These are phyloP conservation scores for Drosophila peninsularis DNA, from an alignment of 2,888 invertebrate genomes.

Conservation along the genomic window DNA sequence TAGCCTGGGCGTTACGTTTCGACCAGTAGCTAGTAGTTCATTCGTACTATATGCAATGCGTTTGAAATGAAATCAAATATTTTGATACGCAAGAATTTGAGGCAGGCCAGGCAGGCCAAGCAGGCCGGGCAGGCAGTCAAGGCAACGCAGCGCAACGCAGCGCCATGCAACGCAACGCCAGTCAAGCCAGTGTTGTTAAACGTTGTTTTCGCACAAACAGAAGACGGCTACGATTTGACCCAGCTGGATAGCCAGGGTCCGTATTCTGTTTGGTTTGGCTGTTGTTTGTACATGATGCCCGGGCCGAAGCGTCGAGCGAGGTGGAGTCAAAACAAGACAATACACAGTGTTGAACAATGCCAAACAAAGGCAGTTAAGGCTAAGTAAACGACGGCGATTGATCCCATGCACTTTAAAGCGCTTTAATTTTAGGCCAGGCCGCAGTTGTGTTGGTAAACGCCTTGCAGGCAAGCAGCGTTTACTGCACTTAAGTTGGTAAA, in stretches of 20 bases:
- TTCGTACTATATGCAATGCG: constrained; percentile 37
- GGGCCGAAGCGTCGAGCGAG: constrained; percentile 25
- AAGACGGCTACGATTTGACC: constrained; percentile 22
- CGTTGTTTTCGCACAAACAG: constrained; percentile 9
- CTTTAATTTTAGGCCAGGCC: too few species aligned
- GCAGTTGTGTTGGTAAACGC: not conserved
- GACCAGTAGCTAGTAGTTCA: constrained; percentile 9
- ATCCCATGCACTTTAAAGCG: not conserved
- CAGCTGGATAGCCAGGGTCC: constrained; percentile 5
- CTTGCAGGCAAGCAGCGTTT: not conserved
- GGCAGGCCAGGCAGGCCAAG: constrained; percentile 7
- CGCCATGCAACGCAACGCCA: too few species aligned
- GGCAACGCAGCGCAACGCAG: not conserved
- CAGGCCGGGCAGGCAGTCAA: not conserved
- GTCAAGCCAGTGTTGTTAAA: constrained; percentile 19
- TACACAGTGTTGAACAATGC: constrained; percentile 20
- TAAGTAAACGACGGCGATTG: not conserved
- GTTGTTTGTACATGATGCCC: constrained; percentile 24
- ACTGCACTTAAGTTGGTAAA: too few species aligned
- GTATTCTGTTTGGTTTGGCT: constrained; percentile 21
- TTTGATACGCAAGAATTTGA: constrained; percentile 67
- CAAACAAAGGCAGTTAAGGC: constrained; percentile 1
- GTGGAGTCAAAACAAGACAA: constrained; percentile 16
- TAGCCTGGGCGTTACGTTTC: constrained; percentile 4
- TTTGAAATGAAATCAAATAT: constrained; percentile 76